These are phyloP conservation scores for Mya arenaria DNA, from an alignment of 1,140 invertebrate species.

Conservation along the genomic window DNA sequence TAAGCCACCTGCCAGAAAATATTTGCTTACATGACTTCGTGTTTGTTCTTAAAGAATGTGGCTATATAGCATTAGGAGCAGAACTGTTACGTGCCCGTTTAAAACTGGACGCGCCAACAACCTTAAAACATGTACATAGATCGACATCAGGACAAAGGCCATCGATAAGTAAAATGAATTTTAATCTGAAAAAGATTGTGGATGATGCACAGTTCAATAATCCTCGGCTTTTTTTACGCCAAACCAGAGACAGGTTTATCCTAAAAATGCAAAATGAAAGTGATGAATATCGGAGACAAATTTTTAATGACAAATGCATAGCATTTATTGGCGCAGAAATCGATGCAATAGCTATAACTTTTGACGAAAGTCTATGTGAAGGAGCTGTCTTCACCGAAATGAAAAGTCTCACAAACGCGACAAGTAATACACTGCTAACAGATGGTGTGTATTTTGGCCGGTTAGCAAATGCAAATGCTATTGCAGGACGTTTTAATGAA, in stretches of 20 bases:
- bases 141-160: not conserved
- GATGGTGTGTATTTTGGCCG: not conserved
- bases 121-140: no score
- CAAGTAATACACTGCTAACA: constrained; percentile 15
- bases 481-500: not conserved
- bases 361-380: not conserved
- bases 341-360: constrained; percentile 13
- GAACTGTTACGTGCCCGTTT: not conserved
- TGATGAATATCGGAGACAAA: not conserved
- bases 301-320: constrained; percentile 1
- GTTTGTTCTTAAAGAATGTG: constrained; percentile 1
- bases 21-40: not conserved
- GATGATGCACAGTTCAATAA: not conserved
- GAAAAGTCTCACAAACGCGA: not conserved
- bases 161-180: not conserved
- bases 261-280: not conserved
- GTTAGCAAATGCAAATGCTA: constrained; percentile 17
- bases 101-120: not conserved
- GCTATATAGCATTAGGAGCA: not conserved
- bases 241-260: not conserved
- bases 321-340: constrained; percentile 13
- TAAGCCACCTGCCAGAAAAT: not conserved
- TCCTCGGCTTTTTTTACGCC: not conserved
- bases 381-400: not conserved
- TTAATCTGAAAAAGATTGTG: not conserved